Conservation (phyloP, 2,113 vertebrate species). For the Spea bombifrons region DNA sequence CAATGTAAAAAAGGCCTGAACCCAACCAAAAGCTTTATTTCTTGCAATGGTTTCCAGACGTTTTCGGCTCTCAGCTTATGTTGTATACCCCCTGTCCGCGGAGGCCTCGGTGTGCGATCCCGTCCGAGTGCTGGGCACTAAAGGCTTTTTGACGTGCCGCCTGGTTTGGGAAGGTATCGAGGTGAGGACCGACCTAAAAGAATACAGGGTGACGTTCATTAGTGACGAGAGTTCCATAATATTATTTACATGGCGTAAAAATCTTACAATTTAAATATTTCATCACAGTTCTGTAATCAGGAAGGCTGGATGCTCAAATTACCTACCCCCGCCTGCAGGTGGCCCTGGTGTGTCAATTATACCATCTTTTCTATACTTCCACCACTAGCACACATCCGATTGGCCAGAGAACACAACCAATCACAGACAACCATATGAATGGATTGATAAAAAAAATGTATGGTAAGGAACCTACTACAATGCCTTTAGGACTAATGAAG, state of each 20-base stretch:
- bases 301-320: too few species aligned
- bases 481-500: too few species aligned
- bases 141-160: slow-evolving; percentile 58
- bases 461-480: too few species aligned
- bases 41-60: slow-evolving; percentile 37
- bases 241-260: background rate
- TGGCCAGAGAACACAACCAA: too few species aligned
- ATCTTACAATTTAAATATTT: background rate
- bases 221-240: background rate
- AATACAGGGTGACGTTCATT: background rate
- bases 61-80: slow-evolving; percentile 22
- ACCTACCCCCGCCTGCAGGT: too few species aligned
- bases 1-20: background rate
- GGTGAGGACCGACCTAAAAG: slow-evolving; percentile 68
- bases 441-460: too few species aligned
- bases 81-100: slow-evolving; percentile 59
- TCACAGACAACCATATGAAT: too few species aligned
- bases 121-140: slow-evolving; percentile 60
- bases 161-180: slow-evolving; percentile 76
- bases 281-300: too few species aligned
- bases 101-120: slow-evolving; percentile 49
- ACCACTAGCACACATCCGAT: too few species aligned
- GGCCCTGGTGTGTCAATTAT: too few species aligned
- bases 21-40: background rate
- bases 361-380: too few species aligned